Evolutionary conservation across 2,888 invertebrate genomes (phyloP).

Genomic region (Limulus polyphemus): DNA sequence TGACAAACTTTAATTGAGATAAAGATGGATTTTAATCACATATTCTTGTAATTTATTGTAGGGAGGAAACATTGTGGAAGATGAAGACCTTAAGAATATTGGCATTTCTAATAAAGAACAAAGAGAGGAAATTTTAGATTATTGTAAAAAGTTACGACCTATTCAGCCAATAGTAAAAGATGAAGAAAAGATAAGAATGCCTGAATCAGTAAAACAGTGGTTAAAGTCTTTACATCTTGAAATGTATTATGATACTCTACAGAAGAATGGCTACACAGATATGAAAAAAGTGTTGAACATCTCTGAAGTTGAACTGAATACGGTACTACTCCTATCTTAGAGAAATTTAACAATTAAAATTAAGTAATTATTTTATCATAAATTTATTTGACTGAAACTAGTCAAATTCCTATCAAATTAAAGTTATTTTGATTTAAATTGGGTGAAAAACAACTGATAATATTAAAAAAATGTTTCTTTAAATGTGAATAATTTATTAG

Average conservation of each 20-base stretch:
- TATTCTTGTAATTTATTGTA: conserved; percentile 34
- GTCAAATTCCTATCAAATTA: too few relatives aligned
- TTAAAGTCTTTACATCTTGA: conserved; percentile 49
- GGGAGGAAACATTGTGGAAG: conserved; percentile 71
- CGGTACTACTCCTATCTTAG: conserved; percentile 49
- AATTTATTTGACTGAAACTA: too few relatives aligned
- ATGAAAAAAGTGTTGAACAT: conserved; percentile 79
- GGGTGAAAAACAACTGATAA: too few relatives aligned
- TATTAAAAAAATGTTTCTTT: too few relatives aligned
- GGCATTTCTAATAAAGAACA: conserved; percentile 51
- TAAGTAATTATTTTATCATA: too few relatives aligned
- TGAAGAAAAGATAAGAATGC: conserved; percentile 25
- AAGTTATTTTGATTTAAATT: too few relatives aligned
- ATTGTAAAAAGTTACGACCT: conserved; percentile 54
- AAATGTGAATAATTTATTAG: too few relatives aligned
- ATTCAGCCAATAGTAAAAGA: conserved; percentile 11
- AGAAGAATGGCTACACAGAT: conserved; percentile 76
- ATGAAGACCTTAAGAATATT: conserved; percentile 67
- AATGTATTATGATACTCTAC: conserved; percentile 55
- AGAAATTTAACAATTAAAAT: too few relatives aligned
- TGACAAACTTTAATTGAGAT: too few relatives aligned
- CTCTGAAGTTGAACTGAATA: conserved; percentile 89
- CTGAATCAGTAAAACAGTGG: conserved; percentile 39
- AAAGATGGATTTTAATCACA: too few relatives aligned
- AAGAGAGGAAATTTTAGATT: conserved; percentile 36